Evolutionary conservation across 2,888 invertebrate species (phyloP).

Genomic region (Andrena bicolor): DNA sequence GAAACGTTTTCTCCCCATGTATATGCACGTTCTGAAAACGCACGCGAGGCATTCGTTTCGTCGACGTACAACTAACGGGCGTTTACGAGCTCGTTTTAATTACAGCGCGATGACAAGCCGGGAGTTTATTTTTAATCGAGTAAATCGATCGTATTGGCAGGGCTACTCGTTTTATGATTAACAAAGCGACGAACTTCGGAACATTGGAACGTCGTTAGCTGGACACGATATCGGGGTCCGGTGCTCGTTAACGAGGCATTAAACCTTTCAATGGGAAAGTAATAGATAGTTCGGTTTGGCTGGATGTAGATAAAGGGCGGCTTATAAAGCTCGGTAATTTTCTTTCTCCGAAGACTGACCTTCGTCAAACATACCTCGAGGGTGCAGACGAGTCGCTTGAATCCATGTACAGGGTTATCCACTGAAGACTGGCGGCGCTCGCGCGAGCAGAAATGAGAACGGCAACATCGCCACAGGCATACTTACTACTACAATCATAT

Average conservation of each 20-base stretch:
- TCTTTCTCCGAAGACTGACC: neutral
- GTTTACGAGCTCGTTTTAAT: neutral
- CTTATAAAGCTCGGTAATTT: slow-evolving; percentile 9
- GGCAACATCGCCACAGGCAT: too few relatives aligned
- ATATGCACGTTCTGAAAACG: slow-evolving; percentile 1
- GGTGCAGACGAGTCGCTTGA: neutral
- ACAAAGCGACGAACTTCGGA: slow-evolving; percentile 3
- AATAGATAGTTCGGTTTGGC: neutral
- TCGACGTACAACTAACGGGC: too few relatives aligned
- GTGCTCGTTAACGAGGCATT: neutral
- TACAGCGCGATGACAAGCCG: neutral
- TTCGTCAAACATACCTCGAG: neutral
- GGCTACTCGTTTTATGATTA: slow-evolving; percentile 15
- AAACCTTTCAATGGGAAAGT: slow-evolving; percentile 2
- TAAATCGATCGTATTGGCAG: neutral
- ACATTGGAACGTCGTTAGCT: too few relatives aligned
- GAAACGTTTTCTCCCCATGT: slow-evolving; percentile 8
- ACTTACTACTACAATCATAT: too few relatives aligned
- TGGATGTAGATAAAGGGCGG: neutral
- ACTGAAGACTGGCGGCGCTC: too few relatives aligned
- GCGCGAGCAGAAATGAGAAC: too few relatives aligned
- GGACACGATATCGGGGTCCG: neutral
- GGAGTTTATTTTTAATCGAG: slow-evolving; percentile 3
- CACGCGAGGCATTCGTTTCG: neutral
- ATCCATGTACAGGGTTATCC: too few relatives aligned